A percentile compares a stretch with the other conserved stretches of the same genome.
Evolutionary conservation across 2,113 vertebrate genomes (phyloP).

Genomic region (Falcunculus frontatus): DNA sequence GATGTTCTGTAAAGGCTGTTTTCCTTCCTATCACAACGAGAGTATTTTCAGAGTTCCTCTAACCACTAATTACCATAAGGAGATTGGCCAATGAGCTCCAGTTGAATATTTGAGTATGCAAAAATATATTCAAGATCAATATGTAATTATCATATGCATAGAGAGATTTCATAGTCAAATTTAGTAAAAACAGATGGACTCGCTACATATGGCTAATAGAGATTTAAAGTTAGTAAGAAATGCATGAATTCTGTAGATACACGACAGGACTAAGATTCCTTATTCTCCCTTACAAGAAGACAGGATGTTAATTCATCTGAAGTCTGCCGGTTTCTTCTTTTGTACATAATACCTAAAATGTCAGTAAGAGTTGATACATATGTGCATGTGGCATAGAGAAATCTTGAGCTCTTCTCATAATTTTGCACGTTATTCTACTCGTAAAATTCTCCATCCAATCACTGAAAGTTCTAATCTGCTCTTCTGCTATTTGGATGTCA

Average conservation of each 20-base stretch:
- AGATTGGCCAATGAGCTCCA: not conserved
- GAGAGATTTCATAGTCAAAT: not conserved
- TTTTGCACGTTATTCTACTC: not conserved
- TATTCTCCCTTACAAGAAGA: not conserved
- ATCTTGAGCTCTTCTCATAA: not conserved
- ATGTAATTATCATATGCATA: not conserved
- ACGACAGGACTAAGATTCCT: not conserved
- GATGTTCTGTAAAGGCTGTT: not conserved
- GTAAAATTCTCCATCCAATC: not conserved
- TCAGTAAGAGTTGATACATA: not conserved
- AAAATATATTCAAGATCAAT: not conserved
- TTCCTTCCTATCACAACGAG: not conserved
- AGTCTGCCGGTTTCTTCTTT: slow-evolving; percentile 3
- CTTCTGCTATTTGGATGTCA: not conserved
- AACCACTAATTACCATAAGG: not conserved
- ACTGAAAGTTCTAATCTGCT: not conserved
- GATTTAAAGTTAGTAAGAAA: not conserved
- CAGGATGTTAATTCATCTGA: not conserved
- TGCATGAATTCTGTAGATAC: not conserved
- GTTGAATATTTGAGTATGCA: not conserved
- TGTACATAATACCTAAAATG: not conserved
- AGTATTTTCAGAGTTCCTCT: not conserved
- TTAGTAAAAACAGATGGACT: slow-evolving; percentile 30
- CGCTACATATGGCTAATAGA: not conserved
- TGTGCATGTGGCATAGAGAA: not conserved